These are phyloP conservation scores for Emydoidea blandingii DNA, from an alignment of 2,797 vertebrate species.

Conservation along the genomic window DNA sequence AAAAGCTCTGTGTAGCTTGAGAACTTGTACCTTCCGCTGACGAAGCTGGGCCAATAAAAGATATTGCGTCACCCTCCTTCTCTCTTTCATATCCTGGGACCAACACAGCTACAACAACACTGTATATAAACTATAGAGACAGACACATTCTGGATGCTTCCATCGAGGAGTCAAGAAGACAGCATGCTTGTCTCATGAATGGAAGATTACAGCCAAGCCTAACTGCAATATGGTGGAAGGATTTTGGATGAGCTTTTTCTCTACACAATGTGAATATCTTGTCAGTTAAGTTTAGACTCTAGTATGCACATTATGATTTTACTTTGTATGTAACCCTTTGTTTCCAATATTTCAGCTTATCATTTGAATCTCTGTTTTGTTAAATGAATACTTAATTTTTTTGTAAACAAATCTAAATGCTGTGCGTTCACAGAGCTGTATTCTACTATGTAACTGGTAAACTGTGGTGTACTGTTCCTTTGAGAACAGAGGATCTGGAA, in stretches of 20 bases:
- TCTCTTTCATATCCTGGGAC: not conserved
- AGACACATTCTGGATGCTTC: not conserved
- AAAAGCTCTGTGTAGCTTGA: not conserved
- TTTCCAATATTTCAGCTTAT: not conserved
- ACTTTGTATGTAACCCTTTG: not conserved
- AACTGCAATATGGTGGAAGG: not conserved
- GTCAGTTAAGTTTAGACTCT: not conserved
- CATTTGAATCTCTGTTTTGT: not conserved
- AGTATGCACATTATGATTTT: not conserved
- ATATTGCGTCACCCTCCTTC: not conserved
- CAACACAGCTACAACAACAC: not conserved
- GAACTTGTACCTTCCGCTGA: not conserved
- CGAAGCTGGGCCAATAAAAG: not conserved
- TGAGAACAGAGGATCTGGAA: not conserved
- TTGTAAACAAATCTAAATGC: too few species aligned
- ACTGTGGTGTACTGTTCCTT: not conserved
- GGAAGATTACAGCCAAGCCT: not conserved
- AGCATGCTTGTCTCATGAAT: not conserved
- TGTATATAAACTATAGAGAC: not conserved
- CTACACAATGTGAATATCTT: not conserved
- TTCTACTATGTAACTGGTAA: not conserved
- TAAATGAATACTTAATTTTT: not conserved
- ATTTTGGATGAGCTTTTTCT: not conserved
- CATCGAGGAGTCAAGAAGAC: not conserved
- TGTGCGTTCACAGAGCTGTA: not conserved